Conservation (phyloP, 1,140 invertebrate species). For the Caenorhabditis brenneri region DNA sequence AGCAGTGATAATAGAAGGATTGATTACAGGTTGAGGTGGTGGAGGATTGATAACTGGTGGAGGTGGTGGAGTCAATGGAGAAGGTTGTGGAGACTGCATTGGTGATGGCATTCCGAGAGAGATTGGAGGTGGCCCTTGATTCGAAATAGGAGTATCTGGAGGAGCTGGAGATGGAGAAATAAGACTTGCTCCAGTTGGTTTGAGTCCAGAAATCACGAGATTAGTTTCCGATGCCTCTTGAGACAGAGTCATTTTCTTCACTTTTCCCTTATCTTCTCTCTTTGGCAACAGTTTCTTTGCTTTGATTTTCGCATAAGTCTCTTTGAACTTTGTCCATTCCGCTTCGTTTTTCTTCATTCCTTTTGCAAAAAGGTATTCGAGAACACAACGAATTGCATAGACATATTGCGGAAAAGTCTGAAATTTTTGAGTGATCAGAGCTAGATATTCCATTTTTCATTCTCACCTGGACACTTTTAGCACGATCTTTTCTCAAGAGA, state of each 20-base stretch:
- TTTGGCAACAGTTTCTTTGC: neutral
- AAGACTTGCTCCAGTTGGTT: neutral
- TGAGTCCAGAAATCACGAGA: neutral
- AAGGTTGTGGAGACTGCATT: neutral
- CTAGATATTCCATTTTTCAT: neutral
- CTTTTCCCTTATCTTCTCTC: neutral
- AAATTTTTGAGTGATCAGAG: neutral
- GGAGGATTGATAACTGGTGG: too few species aligned
- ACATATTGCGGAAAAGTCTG: constrained; percentile 17
- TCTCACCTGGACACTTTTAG: constrained; percentile 11
- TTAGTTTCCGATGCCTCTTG: neutral
- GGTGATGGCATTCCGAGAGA: neutral
- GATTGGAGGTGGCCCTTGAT: neutral
- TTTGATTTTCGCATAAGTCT: constrained; percentile 15
- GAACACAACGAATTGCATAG: constrained; percentile 16
- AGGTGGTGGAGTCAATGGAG: neutral
- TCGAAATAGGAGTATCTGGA: neutral
- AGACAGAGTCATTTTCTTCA: neutral
- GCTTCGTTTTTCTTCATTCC: neutral
- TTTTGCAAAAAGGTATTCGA: constrained; percentile 9
- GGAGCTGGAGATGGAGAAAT: neutral
- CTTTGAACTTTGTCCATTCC: constrained; percentile 1
- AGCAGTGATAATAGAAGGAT: neutral
- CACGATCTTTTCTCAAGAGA: neutral
- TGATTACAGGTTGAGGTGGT: neutral